phyloP scores from a whole-genome alignment of 1,140 invertebrate genomes.

The Drosophila chauvacae region DNA sequence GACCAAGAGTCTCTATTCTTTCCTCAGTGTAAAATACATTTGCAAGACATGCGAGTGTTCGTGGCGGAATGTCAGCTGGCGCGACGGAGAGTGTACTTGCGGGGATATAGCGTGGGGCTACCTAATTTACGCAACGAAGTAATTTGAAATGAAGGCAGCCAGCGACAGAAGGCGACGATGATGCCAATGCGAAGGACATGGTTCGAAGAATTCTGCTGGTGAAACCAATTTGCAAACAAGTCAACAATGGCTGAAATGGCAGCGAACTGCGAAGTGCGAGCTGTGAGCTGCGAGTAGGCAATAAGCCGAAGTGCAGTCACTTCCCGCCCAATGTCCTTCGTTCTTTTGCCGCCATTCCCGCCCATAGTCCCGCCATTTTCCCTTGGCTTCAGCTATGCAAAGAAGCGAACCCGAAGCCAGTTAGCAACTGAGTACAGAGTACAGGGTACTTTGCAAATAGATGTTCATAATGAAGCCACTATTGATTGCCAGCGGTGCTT shows the following conservation, averaged over 20 bases:
- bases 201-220: conserved; percentile 53
- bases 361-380: not conserved
- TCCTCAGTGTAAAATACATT: conserved; percentile 14
- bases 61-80: conserved; percentile 36
- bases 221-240: conserved; percentile 82
- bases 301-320: conserved; percentile 70
- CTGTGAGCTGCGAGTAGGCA: conserved; percentile 60
- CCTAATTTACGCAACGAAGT: conserved; percentile 76
- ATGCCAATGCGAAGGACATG: conserved; percentile 39
- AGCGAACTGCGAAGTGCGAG: conserved; percentile 40
- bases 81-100: not conserved
- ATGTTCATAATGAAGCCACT: conserved; percentile 52
- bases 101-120: conserved; percentile 8
- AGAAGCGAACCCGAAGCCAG: conserved; percentile 36
- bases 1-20: not conserved
- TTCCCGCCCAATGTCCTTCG: not conserved
- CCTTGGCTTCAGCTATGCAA: conserved; percentile 23
- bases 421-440: conserved; percentile 27
- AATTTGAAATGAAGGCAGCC: conserved; percentile 68
- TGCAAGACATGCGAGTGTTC: conserved; percentile 27
- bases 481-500: conserved; percentile 44
- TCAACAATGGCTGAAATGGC: conserved; percentile 69
- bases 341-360: not conserved
- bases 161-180: conserved; percentile 37
- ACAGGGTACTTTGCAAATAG: conserved; percentile 26